These are phyloP conservation scores for Leucophora obtusa DNA, from an alignment of 2,888 invertebrate genomes.

Conservation along the genomic window DNA sequence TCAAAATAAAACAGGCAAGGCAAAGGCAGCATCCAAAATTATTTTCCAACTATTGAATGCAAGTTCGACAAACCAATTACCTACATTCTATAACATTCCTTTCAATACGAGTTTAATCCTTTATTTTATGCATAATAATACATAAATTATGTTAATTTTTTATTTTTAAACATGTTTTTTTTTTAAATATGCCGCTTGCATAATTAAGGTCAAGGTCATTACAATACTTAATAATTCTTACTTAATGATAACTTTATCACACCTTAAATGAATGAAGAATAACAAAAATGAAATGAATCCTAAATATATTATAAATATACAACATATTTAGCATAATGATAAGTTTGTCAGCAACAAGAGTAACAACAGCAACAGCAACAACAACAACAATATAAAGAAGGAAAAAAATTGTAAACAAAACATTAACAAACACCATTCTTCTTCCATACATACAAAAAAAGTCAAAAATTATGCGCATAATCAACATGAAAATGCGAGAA, in stretches of 20 bases:
- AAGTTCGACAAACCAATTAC: not conserved
- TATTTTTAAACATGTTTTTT: not conserved
- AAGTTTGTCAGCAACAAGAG: not conserved
- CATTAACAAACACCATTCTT: constrained; percentile 19
- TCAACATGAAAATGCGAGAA: constrained; percentile 73
- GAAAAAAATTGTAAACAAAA: constrained; percentile 46
- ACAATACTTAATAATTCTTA: constrained; percentile 28
- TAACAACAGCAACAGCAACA: not conserved
- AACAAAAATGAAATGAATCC: constrained; percentile 33
- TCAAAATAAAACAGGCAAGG: no score
- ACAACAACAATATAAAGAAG: not conserved
- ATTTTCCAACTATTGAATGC: not conserved
- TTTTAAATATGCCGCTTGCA: constrained; percentile 31
- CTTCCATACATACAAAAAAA: constrained; percentile 55
- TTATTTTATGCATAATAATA: not conserved
- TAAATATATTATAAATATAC: constrained; percentile 25
- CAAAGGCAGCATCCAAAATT: no score
- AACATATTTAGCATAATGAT: constrained; percentile 5
- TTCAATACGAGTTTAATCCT: not conserved
- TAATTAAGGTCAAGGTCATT: constrained; percentile 64
- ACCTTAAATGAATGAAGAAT: constrained; percentile 12
- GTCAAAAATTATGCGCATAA: constrained; percentile 76
- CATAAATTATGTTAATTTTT: not conserved
- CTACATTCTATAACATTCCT: not conserved
- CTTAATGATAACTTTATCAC: constrained; percentile 42